phyloP scores from a whole-genome alignment of 1,140 invertebrate genomes.

The Penaeus indicus region DNA sequence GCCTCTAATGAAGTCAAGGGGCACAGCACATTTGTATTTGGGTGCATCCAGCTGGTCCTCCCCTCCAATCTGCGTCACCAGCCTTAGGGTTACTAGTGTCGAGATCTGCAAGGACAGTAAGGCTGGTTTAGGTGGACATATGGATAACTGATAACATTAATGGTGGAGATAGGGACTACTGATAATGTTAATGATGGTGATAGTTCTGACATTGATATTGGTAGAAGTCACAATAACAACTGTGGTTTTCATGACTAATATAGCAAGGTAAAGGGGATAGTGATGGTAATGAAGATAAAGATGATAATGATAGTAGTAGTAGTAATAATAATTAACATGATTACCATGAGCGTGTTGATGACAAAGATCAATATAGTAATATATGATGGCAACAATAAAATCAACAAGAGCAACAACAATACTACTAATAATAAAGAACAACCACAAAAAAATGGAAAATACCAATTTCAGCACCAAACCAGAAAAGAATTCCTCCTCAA shows the following conservation, averaged over 20 bases:
- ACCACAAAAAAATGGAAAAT: too few species aligned
- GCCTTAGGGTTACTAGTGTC: slow-evolving; percentile 71
- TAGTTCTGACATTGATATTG: not conserved
- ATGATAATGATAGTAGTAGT: too few species aligned
- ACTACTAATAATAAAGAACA: not conserved
- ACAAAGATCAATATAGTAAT: not conserved
- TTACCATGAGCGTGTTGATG: not conserved
- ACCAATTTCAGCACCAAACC: not conserved
- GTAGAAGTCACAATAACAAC: not conserved
- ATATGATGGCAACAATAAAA: not conserved
- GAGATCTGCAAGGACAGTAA: slow-evolving; percentile 69
- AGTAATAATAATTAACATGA: too few species aligned
- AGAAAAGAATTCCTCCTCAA: not conserved
- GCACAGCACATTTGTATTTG: slow-evolving; percentile 72
- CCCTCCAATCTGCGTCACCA: slow-evolving; percentile 69
- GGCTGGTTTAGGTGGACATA: not conserved
- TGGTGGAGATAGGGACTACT: not conserved
- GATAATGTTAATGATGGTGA: not conserved
- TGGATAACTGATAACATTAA: too few species aligned
- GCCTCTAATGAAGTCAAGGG: slow-evolving; percentile 71
- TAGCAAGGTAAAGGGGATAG: too few species aligned
- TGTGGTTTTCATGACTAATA: too few species aligned
- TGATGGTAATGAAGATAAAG: too few species aligned
- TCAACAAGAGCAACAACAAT: not conserved
- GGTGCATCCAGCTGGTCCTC: slow-evolving; percentile 71